Percentiles rank a stretch among this genome's conserved stretches.
Evolutionary conservation across 2,888 invertebrate genomes (phyloP).

Genomic region (Cremastobaeus sp.): DNA sequence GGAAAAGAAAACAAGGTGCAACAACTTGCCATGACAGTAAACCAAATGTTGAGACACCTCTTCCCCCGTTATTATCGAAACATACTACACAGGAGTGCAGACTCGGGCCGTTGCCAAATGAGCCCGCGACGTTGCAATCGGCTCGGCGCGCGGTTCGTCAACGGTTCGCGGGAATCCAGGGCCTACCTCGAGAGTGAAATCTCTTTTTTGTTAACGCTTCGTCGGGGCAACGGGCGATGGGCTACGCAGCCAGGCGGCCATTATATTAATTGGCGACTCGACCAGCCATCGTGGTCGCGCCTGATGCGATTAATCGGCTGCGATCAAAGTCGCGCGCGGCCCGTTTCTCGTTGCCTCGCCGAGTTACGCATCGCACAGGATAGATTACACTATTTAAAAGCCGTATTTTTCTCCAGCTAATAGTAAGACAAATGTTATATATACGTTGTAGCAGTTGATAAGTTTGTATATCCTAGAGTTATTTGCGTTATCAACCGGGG

Average conservation of each 20-base stretch:
- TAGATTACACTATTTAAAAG: slow-evolving; percentile 54
- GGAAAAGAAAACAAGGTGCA: slow-evolving; percentile 8
- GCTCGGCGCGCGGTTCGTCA: slow-evolving; percentile 2
- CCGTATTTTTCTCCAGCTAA: slow-evolving; percentile 48
- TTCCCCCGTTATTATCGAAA: slow-evolving; percentile 43
- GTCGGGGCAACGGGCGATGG: background rate
- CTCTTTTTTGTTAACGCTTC: slow-evolving; percentile 49
- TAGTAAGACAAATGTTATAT: slow-evolving; percentile 52
- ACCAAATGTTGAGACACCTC: slow-evolving; percentile 56
- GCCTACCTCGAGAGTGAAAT: slow-evolving; percentile 58
- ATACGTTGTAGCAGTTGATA: slow-evolving; percentile 56
- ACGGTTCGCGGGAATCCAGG: slow-evolving; percentile 28
- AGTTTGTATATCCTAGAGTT: slow-evolving; percentile 56
- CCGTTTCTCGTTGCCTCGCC: slow-evolving; percentile 21
- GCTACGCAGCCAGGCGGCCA: background rate
- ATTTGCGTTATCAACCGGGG: slow-evolving; percentile 50
- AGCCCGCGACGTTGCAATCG: background rate
- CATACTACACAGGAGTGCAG: slow-evolving; percentile 19
- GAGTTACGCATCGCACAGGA: slow-evolving; percentile 43
- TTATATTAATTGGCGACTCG: slow-evolving; percentile 1
- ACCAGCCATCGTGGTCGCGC: no score
- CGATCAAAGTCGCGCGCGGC: slow-evolving; percentile 1
- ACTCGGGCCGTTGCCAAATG: slow-evolving; percentile 19
- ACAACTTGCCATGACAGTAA: slow-evolving; percentile 55
- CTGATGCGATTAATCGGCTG: slow-evolving; percentile 4